phyloP scores from a whole-genome alignment of 1,140 invertebrate genomes.

The Brachionus paranguensis region DNA sequence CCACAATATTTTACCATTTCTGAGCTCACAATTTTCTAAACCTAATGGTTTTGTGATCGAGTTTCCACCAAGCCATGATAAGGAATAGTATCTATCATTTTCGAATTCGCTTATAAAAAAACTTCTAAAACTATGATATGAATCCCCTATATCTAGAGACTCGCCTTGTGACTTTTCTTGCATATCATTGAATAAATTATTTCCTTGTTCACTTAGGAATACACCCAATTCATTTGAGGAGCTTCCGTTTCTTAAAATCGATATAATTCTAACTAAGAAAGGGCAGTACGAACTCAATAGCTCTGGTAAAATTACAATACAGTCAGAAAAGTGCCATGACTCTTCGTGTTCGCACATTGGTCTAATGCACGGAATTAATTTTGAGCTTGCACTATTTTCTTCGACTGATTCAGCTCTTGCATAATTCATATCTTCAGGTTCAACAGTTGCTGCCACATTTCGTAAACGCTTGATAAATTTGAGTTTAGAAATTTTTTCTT shows the following conservation, averaged over 20 bases:
- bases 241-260: neutral
- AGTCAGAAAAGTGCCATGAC: constrained; percentile 40
- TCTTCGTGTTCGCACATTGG: constrained; percentile 49
- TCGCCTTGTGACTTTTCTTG: neutral
- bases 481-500: neutral
- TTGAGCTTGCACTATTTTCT: neutral
- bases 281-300: neutral
- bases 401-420: neutral
- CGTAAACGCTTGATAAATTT: neutral
- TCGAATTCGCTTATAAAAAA: neutral
- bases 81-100: neutral
- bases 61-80: neutral
- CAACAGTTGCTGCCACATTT: constrained; percentile 40
- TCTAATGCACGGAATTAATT: constrained; percentile 42
- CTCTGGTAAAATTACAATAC: neutral
- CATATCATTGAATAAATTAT: neutral
- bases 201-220: constrained; percentile 16
- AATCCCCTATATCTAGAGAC: neutral
- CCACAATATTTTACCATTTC: constrained; percentile 52
- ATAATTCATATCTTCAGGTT: neutral
- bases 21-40: constrained; percentile 45
- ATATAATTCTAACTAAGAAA: constrained; percentile 1
- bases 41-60: neutral
- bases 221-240: neutral
- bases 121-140: neutral